Evolutionary conservation across 2,888 invertebrate species (phyloP), one percentile per base, ranked within the genome.

Genomic region (Cryptocephalus moraei): DNA sequence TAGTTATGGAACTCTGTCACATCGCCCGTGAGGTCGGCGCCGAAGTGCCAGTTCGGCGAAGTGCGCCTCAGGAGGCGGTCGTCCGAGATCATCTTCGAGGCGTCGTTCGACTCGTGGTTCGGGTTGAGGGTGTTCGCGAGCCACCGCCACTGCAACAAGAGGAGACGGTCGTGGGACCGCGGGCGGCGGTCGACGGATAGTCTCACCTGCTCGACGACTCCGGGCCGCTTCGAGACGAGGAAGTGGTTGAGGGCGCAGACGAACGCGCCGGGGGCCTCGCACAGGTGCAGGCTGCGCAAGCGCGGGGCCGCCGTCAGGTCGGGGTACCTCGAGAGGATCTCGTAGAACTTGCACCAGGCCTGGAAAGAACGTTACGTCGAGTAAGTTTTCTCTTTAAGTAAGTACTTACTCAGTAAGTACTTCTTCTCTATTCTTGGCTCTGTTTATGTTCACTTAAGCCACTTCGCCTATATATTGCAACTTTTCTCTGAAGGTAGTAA

Each of bases 231-330:
- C 1, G 74, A 48, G 22, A 48, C 77, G 49, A 91, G 63, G 69
- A 81, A 93, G 68, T 94, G 93, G 70, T 95, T 95, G 4, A 96
- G 67, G 0, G 94, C 85, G 4, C 90, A 79, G 38, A 97, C 79
- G 66, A 97, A 97, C 1, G 93, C 94, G 0, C 97, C 97, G 0
- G 97, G 97, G 1, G 95, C 95, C 73, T 97, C 96, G 70, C 96
- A 97, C n/a, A 97, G 71, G 70, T 96, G 96, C 8, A 96, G 66
- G 1, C 86, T 80, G 48, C 78, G 78, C 43, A 86, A 72, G 51
- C 68, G 65, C 67, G 0, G 72, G 61, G 0, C 73, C 74, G 71
- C 65, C 2, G 66, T 53, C 12, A 61, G 61, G 42, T 86, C 69
- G 9, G 75, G 71, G 66, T 79, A 87, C 2, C 76, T 75, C 43